Percentiles rank a stretch among this genome's conserved stretches.
These are phyloP conservation scores for Cataglyphis cursor DNA, from an alignment of 2,888 invertebrate genomes.

Conservation along the genomic window DNA sequence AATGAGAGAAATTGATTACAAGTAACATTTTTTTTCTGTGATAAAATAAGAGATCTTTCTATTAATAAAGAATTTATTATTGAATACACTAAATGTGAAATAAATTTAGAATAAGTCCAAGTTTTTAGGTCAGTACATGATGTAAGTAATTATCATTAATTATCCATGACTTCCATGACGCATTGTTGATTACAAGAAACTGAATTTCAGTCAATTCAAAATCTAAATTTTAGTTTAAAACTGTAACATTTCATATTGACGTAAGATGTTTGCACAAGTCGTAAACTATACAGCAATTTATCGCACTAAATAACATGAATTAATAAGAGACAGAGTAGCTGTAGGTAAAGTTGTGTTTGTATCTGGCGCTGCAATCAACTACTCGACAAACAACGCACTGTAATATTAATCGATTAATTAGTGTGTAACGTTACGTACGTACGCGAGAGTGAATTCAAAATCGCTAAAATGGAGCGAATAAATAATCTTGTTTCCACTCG, in stretches of 20 bases:
- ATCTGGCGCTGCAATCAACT: not conserved
- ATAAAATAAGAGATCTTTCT: conserved; percentile 11
- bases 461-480: not conserved
- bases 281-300: not conserved
- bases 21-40: not conserved
- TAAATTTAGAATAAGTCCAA: not conserved
- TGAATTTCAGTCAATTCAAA: not conserved
- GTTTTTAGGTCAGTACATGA: not conserved
- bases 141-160: not conserved
- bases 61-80: not conserved
- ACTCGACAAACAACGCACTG: conserved; percentile 7
- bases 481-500: not conserved
- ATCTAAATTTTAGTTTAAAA: conserved; percentile 1
- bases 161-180: not conserved
- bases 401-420: conserved; percentile 37
- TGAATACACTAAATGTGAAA: not conserved
- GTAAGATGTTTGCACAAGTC: not conserved
- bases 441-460: conserved; percentile 16
- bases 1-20: not conserved
- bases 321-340: not conserved
- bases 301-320: not conserved
- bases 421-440: not conserved
- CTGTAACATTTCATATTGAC: not conserved
- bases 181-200: not conserved
- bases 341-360: conserved; percentile 1